Evolutionary conservation across 1,140 invertebrate species (phyloP).

Genomic region (Eulimnadia texana): DNA sequence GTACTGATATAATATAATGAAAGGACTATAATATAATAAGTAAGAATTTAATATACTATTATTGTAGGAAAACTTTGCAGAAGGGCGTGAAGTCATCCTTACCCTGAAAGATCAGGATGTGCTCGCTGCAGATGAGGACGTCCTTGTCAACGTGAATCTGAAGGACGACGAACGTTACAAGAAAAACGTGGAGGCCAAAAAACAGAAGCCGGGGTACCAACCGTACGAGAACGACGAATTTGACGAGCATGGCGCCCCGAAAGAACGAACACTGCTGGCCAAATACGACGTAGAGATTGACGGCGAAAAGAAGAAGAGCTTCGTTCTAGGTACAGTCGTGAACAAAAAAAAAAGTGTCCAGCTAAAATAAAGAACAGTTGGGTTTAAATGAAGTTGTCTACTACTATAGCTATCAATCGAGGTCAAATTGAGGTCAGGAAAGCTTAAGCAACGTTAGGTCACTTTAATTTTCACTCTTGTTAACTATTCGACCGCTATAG

Average conservation of each 20-base stretch:
- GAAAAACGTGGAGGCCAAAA: slow-evolving; percentile 73
- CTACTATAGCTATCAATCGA: too few relatives aligned
- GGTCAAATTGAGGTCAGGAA: too few relatives aligned
- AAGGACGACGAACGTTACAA: slow-evolving; percentile 82
- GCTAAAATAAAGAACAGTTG: too few relatives aligned
- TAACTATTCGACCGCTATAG: too few relatives aligned
- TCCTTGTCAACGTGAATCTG: slow-evolving; percentile 91
- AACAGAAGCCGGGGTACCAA: slow-evolving; percentile 62
- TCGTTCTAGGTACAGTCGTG: slow-evolving; percentile 49
- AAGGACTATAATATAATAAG: slow-evolving; percentile 1
- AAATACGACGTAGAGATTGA: slow-evolving; percentile 96
- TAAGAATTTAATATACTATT: slow-evolving; percentile 16
- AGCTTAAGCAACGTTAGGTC: too few relatives aligned
- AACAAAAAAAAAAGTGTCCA: slow-evolving; percentile 25
- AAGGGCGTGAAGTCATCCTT: slow-evolving; percentile 72
- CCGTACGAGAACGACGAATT: slow-evolving; percentile 76
- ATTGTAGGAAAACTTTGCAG: slow-evolving; percentile 48
- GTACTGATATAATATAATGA: too few relatives aligned
- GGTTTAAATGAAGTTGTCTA: too few relatives aligned
- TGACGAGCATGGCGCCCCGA: slow-evolving; percentile 61
- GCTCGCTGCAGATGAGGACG: slow-evolving; percentile 71
- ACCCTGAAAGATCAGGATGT: slow-evolving; percentile 89
- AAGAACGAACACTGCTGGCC: slow-evolving; percentile 51
- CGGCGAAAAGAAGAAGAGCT: slow-evolving; percentile 57
- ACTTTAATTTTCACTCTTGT: too few relatives aligned